Percentiles rank a stretch among this genome's conserved stretches.
Evolutionary conservation across 2,113 vertebrate genomes (phyloP).

Genomic region (Notothenia rossii): DNA sequence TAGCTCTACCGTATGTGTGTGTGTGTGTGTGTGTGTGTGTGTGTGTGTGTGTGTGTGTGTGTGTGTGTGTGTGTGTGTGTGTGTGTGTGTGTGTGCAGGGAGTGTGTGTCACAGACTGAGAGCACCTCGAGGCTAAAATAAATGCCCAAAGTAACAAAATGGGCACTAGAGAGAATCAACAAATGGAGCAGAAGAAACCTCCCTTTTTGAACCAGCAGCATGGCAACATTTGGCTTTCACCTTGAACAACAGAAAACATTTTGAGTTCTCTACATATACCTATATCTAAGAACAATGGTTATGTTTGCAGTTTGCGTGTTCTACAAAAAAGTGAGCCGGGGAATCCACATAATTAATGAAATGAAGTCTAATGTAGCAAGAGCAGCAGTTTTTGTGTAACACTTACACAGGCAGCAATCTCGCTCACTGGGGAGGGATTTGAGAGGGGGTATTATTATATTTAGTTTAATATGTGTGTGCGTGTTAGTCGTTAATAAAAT

Average conservation of each 20-base stretch:
- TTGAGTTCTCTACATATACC: neutral
- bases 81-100: neutral
- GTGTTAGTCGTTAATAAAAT: neutral
- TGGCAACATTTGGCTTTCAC: neutral
- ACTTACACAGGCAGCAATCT: conserved; percentile 13
- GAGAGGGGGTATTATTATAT: neutral
- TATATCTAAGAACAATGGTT: neutral
- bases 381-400: conserved; percentile 9
- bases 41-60: conserved; percentile 5
- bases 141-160: conserved; percentile 63
- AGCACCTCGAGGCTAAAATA: conserved; percentile 66
- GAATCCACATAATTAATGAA: neutral
- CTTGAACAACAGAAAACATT: neutral
- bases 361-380: neutral
- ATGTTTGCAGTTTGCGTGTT: conserved; percentile 8
- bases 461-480: neutral
- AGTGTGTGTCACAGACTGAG: conserved; percentile 34
- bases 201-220: conserved; percentile 26
- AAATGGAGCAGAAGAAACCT: conserved; percentile 65
- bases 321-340: neutral
- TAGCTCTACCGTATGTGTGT: conserved; percentile 11
- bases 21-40: conserved; percentile 6
- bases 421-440: neutral
- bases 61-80: neutral
- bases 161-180: conserved; percentile 43